Conservation (phyloP, 2,888 invertebrate species). For the Galerucella calmariensis region DNA sequence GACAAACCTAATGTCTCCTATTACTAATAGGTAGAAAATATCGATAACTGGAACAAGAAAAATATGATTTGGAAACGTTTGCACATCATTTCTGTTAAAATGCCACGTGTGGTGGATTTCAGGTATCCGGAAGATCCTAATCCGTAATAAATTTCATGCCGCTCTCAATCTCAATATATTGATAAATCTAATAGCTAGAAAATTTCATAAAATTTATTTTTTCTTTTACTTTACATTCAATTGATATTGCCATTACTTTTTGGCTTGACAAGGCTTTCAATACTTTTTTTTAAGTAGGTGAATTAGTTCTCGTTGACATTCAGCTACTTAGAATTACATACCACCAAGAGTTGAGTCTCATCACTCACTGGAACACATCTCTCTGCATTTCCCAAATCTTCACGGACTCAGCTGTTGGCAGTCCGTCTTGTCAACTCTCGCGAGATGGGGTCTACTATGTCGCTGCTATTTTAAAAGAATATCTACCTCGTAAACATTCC, state of each 20-base stretch:
- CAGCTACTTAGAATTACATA: constrained; percentile 26
- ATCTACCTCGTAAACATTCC: constrained; percentile 51
- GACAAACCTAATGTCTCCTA: too few relatives aligned
- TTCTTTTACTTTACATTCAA: neutral
- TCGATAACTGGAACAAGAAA: too few relatives aligned
- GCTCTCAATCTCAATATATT: too few relatives aligned
- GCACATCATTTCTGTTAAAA: too few relatives aligned
- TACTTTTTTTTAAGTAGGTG: constrained; percentile 9
- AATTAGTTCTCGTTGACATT: constrained; percentile 23
- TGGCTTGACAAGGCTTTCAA: neutral
- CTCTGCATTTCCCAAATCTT: constrained; percentile 27
- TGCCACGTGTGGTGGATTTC: too few relatives aligned
- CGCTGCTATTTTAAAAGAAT: constrained; percentile 52
- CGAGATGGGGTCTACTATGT: constrained; percentile 18
- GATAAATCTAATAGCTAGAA: too few relatives aligned
- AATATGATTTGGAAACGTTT: too few relatives aligned
- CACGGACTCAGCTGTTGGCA: constrained; percentile 52
- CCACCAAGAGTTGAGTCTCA: constrained; percentile 20
- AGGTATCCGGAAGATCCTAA: too few relatives aligned
- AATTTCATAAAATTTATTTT: too few relatives aligned
- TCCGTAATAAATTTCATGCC: too few relatives aligned
- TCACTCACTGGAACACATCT: constrained; percentile 38
- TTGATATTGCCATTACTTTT: neutral
- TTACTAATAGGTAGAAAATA: too few relatives aligned
- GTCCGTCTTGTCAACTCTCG: constrained; percentile 48